phyloP scores from a whole-genome alignment of 1,140 invertebrate species.

The Tyrophagus putrescentiae region DNA sequence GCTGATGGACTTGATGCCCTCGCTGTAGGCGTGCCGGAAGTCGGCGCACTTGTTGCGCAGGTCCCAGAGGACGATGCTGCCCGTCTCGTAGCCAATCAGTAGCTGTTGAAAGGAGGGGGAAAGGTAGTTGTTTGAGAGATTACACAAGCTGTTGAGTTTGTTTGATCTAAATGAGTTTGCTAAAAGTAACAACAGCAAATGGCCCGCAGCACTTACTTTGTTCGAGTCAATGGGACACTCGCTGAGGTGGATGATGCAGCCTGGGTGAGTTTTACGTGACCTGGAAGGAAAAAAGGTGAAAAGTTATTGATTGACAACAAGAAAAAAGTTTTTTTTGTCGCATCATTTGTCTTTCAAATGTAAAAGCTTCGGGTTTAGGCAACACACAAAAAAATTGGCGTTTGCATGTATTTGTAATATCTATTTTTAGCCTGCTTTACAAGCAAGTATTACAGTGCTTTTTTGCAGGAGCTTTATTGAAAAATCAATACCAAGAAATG shows the following conservation, averaged over 20 bases:
- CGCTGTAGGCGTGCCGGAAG: conserved; percentile 52
- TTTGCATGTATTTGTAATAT: too few relatives aligned
- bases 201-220: conserved; percentile 51
- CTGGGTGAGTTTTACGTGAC: conserved; percentile 82
- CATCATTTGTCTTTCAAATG: background rate
- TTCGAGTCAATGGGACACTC: conserved; percentile 87
- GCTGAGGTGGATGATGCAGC: conserved; percentile 78
- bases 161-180: conserved; percentile 4
- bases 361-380: too few relatives aligned
- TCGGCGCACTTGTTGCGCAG: conserved; percentile 64
- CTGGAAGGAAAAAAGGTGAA: conserved; percentile 44
- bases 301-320: conserved; percentile 9
- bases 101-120: conserved; percentile 45
- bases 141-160: background rate
- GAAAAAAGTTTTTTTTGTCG: background rate
- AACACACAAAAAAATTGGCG: too few relatives aligned
- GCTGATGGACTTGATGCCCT: conserved; percentile 56
- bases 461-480: too few relatives aligned
- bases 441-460: too few relatives aligned
- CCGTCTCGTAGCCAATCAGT: conserved; percentile 87
- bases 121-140: background rate
- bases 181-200: background rate
- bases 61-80: conserved; percentile 90
- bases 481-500: too few relatives aligned
- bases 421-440: too few relatives aligned